A percentile compares a stretch with the other conserved stretches of the same genome.
phyloP scores from a whole-genome alignment of 2,888 invertebrate species.

The Erebia palarica region DNA sequence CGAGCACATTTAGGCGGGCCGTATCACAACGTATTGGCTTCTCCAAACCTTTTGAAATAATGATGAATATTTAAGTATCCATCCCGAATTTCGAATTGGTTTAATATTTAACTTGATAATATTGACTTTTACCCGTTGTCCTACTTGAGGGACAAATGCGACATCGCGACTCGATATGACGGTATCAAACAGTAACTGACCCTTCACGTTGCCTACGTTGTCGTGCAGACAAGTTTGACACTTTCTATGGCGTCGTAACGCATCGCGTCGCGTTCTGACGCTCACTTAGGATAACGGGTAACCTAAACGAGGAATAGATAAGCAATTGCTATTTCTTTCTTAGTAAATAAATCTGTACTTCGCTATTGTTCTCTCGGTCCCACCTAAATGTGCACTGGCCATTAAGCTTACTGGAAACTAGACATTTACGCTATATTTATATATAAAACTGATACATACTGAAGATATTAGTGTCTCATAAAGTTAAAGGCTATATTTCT shows the following conservation, averaged over 20 bases:
- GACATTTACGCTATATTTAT: conserved; percentile 45
- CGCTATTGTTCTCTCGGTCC: neutral
- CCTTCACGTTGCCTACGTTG: too few species aligned
- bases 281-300: too few species aligned
- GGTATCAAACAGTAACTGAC: too few species aligned
- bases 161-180: too few species aligned
- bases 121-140: neutral
- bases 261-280: too few species aligned
- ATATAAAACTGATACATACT: conserved; percentile 35
- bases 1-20: conserved; percentile 1
- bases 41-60: neutral
- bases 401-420: conserved; percentile 68
- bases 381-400: conserved; percentile 36
- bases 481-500: conserved; percentile 32
- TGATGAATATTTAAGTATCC: too few species aligned
- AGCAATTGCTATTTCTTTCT: neutral
- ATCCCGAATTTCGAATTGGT: neutral
- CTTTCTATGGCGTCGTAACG: too few species aligned
- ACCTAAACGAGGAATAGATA: too few species aligned
- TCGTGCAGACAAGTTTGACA: too few species aligned
- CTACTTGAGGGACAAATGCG: too few species aligned
- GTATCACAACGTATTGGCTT: neutral
- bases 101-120: neutral
- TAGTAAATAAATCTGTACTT: neutral
- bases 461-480: conserved; percentile 24